Evolutionary conservation across 1,140 invertebrate species (phyloP).

Genomic region (Centruroides vittatus): DNA sequence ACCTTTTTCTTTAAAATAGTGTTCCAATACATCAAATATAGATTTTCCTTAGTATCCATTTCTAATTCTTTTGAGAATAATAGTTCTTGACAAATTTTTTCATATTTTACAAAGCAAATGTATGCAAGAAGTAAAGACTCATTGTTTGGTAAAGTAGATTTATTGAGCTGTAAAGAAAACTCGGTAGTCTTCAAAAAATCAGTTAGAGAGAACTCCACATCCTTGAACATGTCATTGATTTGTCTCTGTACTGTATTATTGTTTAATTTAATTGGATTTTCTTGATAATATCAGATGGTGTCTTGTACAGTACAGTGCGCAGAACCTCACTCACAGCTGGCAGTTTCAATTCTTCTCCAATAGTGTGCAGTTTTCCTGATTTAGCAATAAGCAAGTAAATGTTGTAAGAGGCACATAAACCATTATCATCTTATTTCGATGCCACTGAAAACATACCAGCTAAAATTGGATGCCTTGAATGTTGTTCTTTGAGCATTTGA

Average conservation of each 20-base stretch:
- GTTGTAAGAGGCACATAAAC: constrained; percentile 16
- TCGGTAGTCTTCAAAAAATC: background rate
- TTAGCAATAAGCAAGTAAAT: constrained; percentile 14
- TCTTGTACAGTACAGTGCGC: constrained; percentile 2
- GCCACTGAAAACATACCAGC: background rate
- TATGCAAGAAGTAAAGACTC: constrained; percentile 2
- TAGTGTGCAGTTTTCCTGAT: constrained; percentile 11
- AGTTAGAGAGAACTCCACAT: background rate
- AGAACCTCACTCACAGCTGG: constrained; percentile 4
- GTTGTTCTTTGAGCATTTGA: background rate
- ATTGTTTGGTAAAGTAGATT: constrained; percentile 1
- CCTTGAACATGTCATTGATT: background rate
- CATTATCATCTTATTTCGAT: constrained; percentile 13
- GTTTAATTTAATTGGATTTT: constrained; percentile 1
- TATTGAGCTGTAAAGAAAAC: constrained; percentile 3
- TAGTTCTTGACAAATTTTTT: background rate
- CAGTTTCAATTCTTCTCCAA: constrained; percentile 12
- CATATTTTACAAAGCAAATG: background rate
- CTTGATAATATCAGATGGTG: background rate
- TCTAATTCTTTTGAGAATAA: constrained; percentile 4
- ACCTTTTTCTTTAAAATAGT: constrained; percentile 22
- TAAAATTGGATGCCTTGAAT: background rate
- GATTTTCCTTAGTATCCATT: constrained; percentile 12
- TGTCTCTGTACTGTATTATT: background rate
- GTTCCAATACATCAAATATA: constrained; percentile 15